Conservation (phyloP, 2,113 vertebrate species). For the Ceyx melanurus region DNA sequence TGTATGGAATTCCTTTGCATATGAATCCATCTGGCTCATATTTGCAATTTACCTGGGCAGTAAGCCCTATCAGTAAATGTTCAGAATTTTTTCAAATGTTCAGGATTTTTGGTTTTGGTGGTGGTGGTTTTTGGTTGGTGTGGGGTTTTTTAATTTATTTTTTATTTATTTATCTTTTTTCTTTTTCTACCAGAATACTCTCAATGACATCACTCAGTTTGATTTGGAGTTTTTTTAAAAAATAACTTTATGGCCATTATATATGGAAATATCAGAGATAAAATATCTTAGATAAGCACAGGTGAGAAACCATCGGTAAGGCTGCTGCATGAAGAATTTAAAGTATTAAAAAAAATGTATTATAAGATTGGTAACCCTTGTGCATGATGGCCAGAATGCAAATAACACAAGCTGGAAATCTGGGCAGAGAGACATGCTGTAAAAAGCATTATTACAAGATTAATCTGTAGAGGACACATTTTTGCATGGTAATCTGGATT, state of each 20-base stretch:
- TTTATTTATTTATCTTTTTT: too few species aligned
- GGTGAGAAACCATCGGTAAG: too few species aligned
- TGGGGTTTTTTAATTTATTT: too few species aligned
- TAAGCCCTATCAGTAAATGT: not conserved
- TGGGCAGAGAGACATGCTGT: not conserved
- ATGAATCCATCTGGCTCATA: not conserved
- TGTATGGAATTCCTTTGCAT: not conserved
- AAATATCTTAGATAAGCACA: too few species aligned
- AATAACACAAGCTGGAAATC: slow-evolving; percentile 8
- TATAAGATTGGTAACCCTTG: not conserved
- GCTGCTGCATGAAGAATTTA: too few species aligned
- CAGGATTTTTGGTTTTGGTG: not conserved
- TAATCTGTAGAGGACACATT: not conserved
- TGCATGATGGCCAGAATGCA: not conserved
- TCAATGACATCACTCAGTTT: too few species aligned
- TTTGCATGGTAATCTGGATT: slow-evolving; percentile 3
- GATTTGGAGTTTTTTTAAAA: too few species aligned
- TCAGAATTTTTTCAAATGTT: not conserved
- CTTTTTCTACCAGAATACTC: too few species aligned
- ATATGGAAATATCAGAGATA: too few species aligned
- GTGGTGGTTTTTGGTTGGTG: too few species aligned
- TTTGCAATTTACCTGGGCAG: not conserved
- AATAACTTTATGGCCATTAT: too few species aligned
- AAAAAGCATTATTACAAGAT: not conserved
- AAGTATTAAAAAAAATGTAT: too few species aligned